Evolutionary conservation across 2,113 vertebrate species (phyloP).

Genomic region (Cranoglanis bouderius): DNA sequence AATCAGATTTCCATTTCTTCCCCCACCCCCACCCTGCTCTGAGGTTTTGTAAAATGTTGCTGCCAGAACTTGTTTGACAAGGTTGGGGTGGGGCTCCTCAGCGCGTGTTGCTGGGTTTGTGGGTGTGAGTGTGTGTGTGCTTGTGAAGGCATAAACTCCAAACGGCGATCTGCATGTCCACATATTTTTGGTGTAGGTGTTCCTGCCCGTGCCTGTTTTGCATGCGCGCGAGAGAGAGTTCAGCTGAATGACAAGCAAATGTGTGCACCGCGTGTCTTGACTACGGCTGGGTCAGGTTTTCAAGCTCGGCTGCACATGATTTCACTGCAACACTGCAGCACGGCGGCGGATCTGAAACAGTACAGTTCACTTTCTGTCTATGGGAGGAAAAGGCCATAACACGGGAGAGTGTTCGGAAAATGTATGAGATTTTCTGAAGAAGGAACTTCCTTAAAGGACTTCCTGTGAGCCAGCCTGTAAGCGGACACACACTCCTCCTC

Average conservation of each 20-base stretch:
- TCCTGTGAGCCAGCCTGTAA: constrained; percentile 34
- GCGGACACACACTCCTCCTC: constrained; percentile 9
- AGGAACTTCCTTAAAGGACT: constrained; percentile 47
- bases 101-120: constrained; percentile 3
- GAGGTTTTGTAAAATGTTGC: constrained; percentile 54
- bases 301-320: constrained; percentile 45
- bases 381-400: not conserved
- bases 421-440: constrained; percentile 40
- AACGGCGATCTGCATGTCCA: not conserved
- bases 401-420: constrained; percentile 25
- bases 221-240: constrained; percentile 30
- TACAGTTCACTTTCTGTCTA: constrained; percentile 6
- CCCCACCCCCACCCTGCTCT: not conserved
- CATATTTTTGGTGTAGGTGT: constrained; percentile 39
- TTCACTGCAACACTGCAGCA: constrained; percentile 28
- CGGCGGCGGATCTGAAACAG: constrained; percentile 15
- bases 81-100: constrained; percentile 64
- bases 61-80: constrained; percentile 77
- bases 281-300: constrained; percentile 49
- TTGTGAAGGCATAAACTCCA: not conserved
- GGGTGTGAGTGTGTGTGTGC: constrained; percentile 58
- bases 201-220: constrained; percentile 53
- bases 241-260: constrained; percentile 58
- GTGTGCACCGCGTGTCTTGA: constrained; percentile 15
- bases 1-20: constrained; percentile 25